Evolutionary conservation across 2,113 vertebrate genomes (phyloP).

Genomic region (Picathartes gymnocephalus): DNA sequence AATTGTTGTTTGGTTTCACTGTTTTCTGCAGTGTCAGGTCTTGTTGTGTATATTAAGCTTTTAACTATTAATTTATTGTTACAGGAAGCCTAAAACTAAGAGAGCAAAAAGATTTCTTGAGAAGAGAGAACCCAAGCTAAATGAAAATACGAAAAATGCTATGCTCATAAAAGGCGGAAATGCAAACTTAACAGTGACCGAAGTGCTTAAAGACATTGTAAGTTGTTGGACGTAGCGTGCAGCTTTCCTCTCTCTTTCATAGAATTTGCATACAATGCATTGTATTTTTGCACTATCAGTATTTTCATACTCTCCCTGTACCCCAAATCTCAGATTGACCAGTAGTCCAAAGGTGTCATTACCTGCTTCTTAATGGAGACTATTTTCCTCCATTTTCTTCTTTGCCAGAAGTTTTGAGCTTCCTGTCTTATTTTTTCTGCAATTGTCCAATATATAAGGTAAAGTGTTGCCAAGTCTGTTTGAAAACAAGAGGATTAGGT

Average conservation of each 20-base stretch:
- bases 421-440: neutral
- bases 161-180: conserved; percentile 97
- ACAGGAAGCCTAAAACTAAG: conserved; percentile 92
- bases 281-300: neutral
- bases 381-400: neutral
- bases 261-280: neutral
- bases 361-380: neutral
- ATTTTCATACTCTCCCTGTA: neutral
- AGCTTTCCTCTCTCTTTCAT: neutral
- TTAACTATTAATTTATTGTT: neutral
- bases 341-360: neutral
- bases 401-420: neutral
- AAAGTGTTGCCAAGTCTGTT: neutral
- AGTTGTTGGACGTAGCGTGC: neutral
- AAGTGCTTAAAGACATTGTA: conserved; percentile 90
- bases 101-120: conserved; percentile 92
- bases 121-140: conserved; percentile 84
- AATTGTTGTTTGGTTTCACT: neutral
- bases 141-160: conserved; percentile 84
- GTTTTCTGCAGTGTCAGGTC: neutral
- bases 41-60: neutral
- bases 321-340: neutral
- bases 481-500: neutral
- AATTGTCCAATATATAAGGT: neutral
- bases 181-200: conserved; percentile 77